These are phyloP conservation scores for Calidris pygmaea DNA, from an alignment of 2,113 vertebrate species.

Conservation along the genomic window DNA sequence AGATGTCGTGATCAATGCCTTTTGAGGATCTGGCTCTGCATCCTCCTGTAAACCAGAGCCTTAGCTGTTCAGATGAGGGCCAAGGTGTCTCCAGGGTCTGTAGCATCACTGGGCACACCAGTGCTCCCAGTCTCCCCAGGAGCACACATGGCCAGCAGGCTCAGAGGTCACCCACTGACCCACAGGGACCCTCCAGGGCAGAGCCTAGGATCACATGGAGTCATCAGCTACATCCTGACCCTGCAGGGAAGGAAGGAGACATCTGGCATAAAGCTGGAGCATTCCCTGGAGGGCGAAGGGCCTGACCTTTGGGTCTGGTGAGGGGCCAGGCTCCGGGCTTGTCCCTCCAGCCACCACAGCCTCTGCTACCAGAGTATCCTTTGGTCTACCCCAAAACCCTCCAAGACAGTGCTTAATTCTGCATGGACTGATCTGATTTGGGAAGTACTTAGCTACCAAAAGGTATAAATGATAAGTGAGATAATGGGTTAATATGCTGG, in stretches of 20 bases:
- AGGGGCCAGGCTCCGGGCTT: rapidly evolving
- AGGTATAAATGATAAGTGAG: neutral
- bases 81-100: neutral
- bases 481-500: neutral
- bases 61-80: neutral
- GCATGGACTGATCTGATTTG: neutral
- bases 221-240: neutral
- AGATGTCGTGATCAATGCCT: neutral
- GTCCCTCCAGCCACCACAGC: neutral
- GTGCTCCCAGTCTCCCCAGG: neutral
- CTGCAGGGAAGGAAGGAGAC: neutral
- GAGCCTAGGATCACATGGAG: neutral
- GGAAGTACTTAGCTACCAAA: neutral
- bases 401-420: neutral
- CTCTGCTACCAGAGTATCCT: neutral
- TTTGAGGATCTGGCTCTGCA: neutral
- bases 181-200: rapidly evolving
- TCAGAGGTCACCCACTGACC: neutral
- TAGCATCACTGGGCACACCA: neutral
- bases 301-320: rapidly evolving
- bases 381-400: neutral
- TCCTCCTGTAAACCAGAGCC: neutral
- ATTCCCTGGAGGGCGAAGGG: neutral
- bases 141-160: neutral
- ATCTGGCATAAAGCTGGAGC: neutral